Evolutionary conservation across 2,888 invertebrate genomes (phyloP), one percentile per base, ranked within the genome.

Genomic region (Malthinus seriepunctatus): DNA sequence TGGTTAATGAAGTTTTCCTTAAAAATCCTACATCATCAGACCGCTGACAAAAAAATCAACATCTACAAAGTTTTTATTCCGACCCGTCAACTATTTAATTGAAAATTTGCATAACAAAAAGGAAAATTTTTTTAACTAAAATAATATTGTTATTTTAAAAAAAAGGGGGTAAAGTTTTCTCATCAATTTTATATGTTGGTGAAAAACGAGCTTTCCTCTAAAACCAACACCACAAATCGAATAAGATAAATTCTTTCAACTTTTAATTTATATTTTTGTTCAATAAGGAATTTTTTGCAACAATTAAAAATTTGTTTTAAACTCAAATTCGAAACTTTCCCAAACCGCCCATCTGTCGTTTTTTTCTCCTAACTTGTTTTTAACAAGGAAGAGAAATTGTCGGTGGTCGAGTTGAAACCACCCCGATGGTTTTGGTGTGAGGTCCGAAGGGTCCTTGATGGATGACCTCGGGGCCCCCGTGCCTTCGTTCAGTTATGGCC

Each of bases 391-490:
- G 60, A 60, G 60, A 53, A 60, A 56, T 60, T 60, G 60, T 53
- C 51, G 47, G 56, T 50, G 56, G 60, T 56, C 49, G 46, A 47
- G 52, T 52, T n/a, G 51, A 49, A 37, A 54, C 57, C 58, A 55
- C 60, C 46, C 60, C 38, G 53, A 53, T 58, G 57, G 59, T 46
- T 32, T 39, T 51, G 66, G 60, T 55, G 60, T 58, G 60, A 67
- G 58, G 63, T 62, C 66, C 62, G 65, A 63, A 67, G 76, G 76
- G 74, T 71, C 74, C 74, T 75, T 78, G 78, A 78, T 78, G 77
- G 77, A 78, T 78, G 77, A 78, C 78, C 77, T 78, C 75, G 71
- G 78, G 76, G 77, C 67, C 68, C 65, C 64, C 59, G 61, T 44
- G 58, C 56, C 53, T 49, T 38, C 55, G 39, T 47, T 31, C 49